Evolutionary conservation across 1,140 invertebrate genomes (phyloP).

Genomic region (Hylaeus anthracinus): DNA sequence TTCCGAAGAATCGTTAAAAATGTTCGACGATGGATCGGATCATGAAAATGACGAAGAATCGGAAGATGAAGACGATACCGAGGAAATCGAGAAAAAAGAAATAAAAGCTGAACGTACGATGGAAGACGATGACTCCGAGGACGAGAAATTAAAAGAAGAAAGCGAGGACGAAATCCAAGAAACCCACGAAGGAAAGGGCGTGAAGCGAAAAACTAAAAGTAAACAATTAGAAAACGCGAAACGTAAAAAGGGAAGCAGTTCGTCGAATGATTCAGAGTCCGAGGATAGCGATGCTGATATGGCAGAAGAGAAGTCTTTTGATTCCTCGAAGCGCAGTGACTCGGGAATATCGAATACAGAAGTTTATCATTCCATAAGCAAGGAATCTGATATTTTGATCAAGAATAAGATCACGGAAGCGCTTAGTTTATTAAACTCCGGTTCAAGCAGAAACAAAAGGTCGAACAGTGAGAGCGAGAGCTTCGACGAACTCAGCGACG

Average conservation of each 20-base stretch:
- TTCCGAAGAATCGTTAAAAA: background rate
- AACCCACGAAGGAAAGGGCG: background rate
- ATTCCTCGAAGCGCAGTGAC: background rate
- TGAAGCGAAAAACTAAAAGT: constrained; percentile 41
- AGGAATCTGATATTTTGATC: constrained; percentile 48
- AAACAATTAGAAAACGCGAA: background rate
- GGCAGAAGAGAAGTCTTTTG: background rate
- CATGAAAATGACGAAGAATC: constrained; percentile 54
- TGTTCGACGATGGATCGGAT: constrained; percentile 61
- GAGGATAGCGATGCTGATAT: constrained; percentile 8
- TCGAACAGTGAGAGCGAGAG: constrained; percentile 68
- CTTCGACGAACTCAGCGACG: constrained; percentile 77
- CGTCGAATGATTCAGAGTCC: background rate
- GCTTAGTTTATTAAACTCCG: constrained; percentile 14
- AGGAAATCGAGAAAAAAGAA: constrained; percentile 9
- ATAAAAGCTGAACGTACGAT: background rate
- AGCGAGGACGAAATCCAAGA: background rate
- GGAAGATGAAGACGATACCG: constrained; percentile 54
- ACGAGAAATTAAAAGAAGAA: constrained; percentile 1
- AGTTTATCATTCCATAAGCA: constrained; percentile 54
- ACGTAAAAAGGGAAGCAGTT: constrained; percentile 25
- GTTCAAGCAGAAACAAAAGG: background rate
- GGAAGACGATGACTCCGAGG: constrained; percentile 4
- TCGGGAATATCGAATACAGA: background rate
- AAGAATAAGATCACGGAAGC: constrained; percentile 57